Evolutionary conservation across 2,797 vertebrate species (phyloP), one percentile per base, ranked within the genome.

Genomic region (Lindbergichthys nudifrons): DNA sequence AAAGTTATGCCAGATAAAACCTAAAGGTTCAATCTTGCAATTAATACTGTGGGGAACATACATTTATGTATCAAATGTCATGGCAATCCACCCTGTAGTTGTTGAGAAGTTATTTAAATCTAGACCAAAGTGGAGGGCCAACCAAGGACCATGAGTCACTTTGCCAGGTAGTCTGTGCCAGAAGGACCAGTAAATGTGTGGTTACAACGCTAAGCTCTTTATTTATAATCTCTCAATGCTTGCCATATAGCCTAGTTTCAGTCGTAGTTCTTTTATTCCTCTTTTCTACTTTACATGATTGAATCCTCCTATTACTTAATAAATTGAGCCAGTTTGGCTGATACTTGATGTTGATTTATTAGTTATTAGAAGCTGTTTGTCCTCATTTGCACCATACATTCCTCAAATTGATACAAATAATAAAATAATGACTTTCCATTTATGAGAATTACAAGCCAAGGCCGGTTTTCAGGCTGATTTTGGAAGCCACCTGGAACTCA

Each of bases 401-500:
- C 48, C 58, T 61, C 2, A 58, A 47, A 53, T 69, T 78, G 36
- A 75, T 41, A 52, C 14, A 61, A 11, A 54, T 23, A 69, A 71
- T 72, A 76, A 66, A 74, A 50, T 3, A 51, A 64, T 52, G 61
- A 30, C 56, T 30, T 15, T 52, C 18, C 58, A 54, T 51, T 75
- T 30, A 50, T 32, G 43, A 42, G 41, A 72, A 65, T 16, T 36
- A 56, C 12, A 73, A 70, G 74, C n/a, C 68, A 65, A 48, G 19
- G 43, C 80, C 74, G 46, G 70, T 62, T 63, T 79, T 71, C 41
- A 69, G 60, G 19, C 18, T 58, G 41, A 61, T 84, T 80, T 73
- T 8, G 71, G 19, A 63, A 45, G 65, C 69, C 74, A 84, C 65
- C 82, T 70, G 75, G 71, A 83, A 56, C 71, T 83, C 36, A 32